A percentile compares a stretch with the other conserved stretches of the same genome.
phyloP scores from a whole-genome alignment of 2,797 vertebrate genomes.

The Eurystomus glaucurus region DNA sequence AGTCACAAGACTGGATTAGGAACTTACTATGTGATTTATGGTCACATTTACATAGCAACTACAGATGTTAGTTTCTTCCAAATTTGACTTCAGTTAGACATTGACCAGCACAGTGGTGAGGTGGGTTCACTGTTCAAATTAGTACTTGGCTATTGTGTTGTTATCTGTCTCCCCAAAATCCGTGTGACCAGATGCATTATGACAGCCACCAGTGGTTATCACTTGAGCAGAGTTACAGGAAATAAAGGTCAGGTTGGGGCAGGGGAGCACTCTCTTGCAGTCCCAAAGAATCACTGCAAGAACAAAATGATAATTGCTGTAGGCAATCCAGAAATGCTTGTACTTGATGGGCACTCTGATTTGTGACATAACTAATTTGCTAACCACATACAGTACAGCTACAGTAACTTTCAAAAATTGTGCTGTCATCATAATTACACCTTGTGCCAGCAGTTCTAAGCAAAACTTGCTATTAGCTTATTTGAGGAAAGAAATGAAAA shows the following conservation, averaged over 20 bases:
- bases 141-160: background rate
- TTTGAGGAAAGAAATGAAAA: slow-evolving; percentile 21
- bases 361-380: slow-evolving; percentile 17
- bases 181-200: background rate
- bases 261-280: no score
- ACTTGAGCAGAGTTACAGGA: no score
- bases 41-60: background rate
- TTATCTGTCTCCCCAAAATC: background rate
- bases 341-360: slow-evolving; percentile 3
- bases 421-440: slow-evolving; percentile 62
- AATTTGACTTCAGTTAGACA: background rate
- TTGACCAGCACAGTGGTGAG: background rate
- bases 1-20: background rate
- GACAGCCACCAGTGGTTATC: no score
- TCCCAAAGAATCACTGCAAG: background rate
- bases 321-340: background rate
- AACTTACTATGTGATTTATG: background rate
- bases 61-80: background rate
- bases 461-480: slow-evolving; percentile 65
- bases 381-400: background rate
- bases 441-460: slow-evolving; percentile 30
- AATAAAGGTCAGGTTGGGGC: no score
- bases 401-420: slow-evolving; percentile 6
- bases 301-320: background rate
- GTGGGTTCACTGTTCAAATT: background rate